A percentile compares a stretch with the other conserved stretches of the same genome.
Conservation (phyloP, 2,113 vertebrate genomes). For the Quiscalus mexicanus region DNA sequence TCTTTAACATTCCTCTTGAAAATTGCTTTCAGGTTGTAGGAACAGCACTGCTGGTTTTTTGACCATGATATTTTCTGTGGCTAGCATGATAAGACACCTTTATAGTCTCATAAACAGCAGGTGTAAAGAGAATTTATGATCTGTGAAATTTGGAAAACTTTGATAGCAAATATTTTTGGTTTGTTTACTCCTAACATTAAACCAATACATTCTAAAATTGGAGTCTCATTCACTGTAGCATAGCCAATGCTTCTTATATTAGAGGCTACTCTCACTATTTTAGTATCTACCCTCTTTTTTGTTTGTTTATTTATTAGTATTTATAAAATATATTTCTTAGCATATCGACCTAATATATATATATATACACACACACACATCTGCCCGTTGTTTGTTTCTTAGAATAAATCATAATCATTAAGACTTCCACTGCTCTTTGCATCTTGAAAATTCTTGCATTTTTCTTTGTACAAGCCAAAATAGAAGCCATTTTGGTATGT, state of each 20-base stretch:
- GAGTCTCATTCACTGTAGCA: neutral
- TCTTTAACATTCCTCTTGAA: neutral
- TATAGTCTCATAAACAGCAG: neutral
- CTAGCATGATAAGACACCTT: neutral
- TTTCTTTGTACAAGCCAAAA: neutral
- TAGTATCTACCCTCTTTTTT: rapidly evolving
- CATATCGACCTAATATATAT: no score
- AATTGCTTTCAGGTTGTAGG: constrained; percentile 1
- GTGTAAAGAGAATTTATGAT: neutral
- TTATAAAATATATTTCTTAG: neutral
- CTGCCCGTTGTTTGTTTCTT: neutral
- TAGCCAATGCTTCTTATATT: neutral
- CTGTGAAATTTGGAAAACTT: neutral
- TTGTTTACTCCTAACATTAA: neutral
- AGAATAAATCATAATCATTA: neutral
- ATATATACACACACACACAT: no score
- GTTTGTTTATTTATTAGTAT: neutral
- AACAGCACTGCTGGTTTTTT: neutral
- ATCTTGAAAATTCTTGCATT: neutral
- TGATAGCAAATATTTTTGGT: neutral
- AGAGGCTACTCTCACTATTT: neutral
- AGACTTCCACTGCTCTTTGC: neutral
- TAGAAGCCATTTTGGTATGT: neutral
- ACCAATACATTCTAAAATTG: neutral
- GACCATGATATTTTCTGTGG: neutral